A percentile compares a stretch with the other conserved stretches of the same genome.
These are phyloP conservation scores for Pammene aurita DNA, from an alignment of 2,888 invertebrate genomes.

Conservation along the genomic window DNA sequence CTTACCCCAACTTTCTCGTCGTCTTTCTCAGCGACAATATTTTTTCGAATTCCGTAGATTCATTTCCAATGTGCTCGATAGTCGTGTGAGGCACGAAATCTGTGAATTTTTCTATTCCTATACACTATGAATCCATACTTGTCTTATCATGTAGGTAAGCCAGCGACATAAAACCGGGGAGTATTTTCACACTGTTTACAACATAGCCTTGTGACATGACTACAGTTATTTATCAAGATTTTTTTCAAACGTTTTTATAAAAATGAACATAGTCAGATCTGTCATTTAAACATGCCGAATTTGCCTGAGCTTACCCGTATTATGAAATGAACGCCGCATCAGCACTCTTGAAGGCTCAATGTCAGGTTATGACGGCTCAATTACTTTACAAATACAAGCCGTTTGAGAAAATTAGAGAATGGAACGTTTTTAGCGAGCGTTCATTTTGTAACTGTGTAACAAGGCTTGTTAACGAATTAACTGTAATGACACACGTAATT, in stretches of 20 bases:
- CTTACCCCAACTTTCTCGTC: too few relatives aligned
- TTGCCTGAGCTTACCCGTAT: background rate
- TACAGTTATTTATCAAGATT: too few relatives aligned
- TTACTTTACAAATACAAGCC: constrained; percentile 52
- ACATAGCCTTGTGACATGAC: too few relatives aligned
- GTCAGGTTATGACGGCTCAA: constrained; percentile 54
- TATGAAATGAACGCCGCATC: constrained; percentile 49
- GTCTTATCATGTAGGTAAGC: too few relatives aligned
- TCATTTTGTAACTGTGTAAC: constrained; percentile 28
- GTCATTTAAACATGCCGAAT: background rate
- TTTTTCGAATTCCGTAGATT: too few relatives aligned
- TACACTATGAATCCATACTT: too few relatives aligned
- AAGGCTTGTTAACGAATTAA: constrained; percentile 25
- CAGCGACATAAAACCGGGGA: too few relatives aligned
- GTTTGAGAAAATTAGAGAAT: constrained; percentile 38
- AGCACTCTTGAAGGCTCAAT: constrained; percentile 54
- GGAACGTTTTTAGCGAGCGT: constrained; percentile 42
- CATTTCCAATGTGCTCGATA: too few relatives aligned
- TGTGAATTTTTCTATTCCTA: too few relatives aligned
- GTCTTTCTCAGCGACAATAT: too few relatives aligned
- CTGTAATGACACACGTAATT: constrained; percentile 15
- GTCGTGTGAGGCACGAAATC: too few relatives aligned
- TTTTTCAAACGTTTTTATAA: background rate
- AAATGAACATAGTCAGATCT: background rate
- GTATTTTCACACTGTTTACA: too few relatives aligned